Percentiles rank a stretch among this genome's conserved stretches.
These are phyloP conservation scores for Mactromeris polynyma DNA, from an alignment of 2,888 invertebrate species.

Conservation along the genomic window DNA sequence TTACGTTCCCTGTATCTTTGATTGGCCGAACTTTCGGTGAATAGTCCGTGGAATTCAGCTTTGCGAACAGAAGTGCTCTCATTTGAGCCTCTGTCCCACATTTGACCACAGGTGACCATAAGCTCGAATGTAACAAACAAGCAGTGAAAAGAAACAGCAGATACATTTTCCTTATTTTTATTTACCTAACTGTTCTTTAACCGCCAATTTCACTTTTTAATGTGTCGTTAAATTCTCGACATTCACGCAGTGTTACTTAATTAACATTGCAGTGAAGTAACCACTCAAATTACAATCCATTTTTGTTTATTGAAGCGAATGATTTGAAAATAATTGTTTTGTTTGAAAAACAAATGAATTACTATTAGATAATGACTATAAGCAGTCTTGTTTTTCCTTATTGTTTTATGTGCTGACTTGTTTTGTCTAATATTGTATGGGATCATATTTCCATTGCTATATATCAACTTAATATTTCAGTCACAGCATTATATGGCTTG, in stretches of 20 bases:
- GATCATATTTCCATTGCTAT: too few species aligned
- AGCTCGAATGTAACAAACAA: not conserved
- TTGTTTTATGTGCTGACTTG: too few species aligned
- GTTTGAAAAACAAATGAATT: too few species aligned
- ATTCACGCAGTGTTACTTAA: not conserved
- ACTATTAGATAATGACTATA: too few species aligned
- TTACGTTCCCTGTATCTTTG: conserved; percentile 57
- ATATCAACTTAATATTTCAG: too few species aligned
- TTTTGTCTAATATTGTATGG: too few species aligned
- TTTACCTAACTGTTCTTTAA: not conserved
- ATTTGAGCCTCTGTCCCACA: conserved; percentile 52
- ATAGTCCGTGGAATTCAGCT: conserved; percentile 56
- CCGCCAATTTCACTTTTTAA: not conserved
- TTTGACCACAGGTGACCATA: not conserved
- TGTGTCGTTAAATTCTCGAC: not conserved
- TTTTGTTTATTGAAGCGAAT: too few species aligned
- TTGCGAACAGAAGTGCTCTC: conserved; percentile 49
- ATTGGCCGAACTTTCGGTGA: conserved; percentile 62
- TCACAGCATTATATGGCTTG: too few species aligned
- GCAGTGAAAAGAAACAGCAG: not conserved
- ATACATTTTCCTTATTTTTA: not conserved
- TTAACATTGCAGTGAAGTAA: too few species aligned
- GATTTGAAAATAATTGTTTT: too few species aligned
- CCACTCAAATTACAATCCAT: too few species aligned
- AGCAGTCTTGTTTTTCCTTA: too few species aligned